Evolutionary conservation across 2,113 vertebrate genomes (phyloP), one percentile per base, ranked within the genome.

Genomic region (Scomber japonicus): DNA sequence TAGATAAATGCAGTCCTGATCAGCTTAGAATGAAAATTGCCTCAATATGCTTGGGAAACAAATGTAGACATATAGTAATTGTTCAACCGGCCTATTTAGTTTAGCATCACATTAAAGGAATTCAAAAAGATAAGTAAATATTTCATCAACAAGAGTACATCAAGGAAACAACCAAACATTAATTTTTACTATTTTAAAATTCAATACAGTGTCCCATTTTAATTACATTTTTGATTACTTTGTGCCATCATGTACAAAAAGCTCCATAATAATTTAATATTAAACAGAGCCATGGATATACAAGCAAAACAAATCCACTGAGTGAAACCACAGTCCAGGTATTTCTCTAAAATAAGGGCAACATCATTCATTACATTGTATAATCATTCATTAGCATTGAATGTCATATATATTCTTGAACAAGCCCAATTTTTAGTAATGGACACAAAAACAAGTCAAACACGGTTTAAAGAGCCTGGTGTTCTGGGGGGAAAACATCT

Each of bases 161-260:
- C 76, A 75, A 87, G 70, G 13, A 78, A 90, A 89, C 75, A 80
- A 78, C 64, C 64, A 69, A 90, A 88, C 72, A 88, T 85, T 57
- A 30, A 64, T 75, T 70, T 70, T 74, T 10, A 83, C 27, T 44
- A 49, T 53, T 70, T 83, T 40, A 70, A 84, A 27, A 83, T 74
- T 82, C 59, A 78, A 63, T 78, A 84, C 78, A 71, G 59, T 67
- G 60, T 77, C 65, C 75, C 51, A 60, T 48, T 57, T 17, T 70
- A 67, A 57, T 83, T 86, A 63, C 70, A 75, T 14, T 80, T 27
- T 71, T 56, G 66, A 84, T 61, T 84, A 74, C 31, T 80, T 17
- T 71, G 67, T 85, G 54, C 71, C 49, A 21, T 80, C 66, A 78
- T 82, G 68, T 82, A 87, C 80, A 40, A 90, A 88, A 86, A 74